A percentile compares a stretch with the other conserved stretches of the same genome.
phyloP scores from a whole-genome alignment of 1,140 invertebrate genomes.

The Trichonephila clavipes region DNA sequence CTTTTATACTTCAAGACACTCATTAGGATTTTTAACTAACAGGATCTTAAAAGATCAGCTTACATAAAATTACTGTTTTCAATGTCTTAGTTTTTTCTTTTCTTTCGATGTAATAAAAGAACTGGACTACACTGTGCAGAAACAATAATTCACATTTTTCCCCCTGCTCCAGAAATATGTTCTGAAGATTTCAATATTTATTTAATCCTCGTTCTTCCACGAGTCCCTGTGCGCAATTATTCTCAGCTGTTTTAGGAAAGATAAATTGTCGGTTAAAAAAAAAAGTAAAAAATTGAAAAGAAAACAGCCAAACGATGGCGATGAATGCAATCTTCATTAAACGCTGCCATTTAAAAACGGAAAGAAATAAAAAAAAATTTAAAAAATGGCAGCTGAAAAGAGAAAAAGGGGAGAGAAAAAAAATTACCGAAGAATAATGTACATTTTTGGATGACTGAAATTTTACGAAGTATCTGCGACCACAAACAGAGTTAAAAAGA shows the following conservation, averaged over 20 bases:
- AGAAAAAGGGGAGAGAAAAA: neutral
- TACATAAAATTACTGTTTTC: too few relatives aligned
- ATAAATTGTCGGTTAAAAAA: neutral
- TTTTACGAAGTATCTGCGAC: neutral
- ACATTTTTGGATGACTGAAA: constrained; percentile 2
- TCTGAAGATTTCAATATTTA: neutral
- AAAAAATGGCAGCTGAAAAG: neutral
- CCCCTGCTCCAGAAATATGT: too few relatives aligned
- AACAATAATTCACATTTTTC: too few relatives aligned
- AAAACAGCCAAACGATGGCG: neutral
- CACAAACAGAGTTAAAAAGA: constrained; percentile 2
- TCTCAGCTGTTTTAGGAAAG: constrained; percentile 19
- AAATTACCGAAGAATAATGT: constrained; percentile 22
- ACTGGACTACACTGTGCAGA: too few relatives aligned
- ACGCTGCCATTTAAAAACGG: constrained; percentile 33
- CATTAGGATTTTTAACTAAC: too few relatives aligned
- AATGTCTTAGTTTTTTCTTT: too few relatives aligned
- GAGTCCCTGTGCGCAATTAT: neutral
- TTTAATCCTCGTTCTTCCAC: neutral
- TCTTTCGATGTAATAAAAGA: too few relatives aligned
- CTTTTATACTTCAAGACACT: too few relatives aligned
- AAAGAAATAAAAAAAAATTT: neutral
- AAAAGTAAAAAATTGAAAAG: neutral
- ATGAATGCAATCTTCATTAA: constrained; percentile 22
- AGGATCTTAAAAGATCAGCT: too few relatives aligned